These are phyloP conservation scores for Bembecia ichneumoniformis DNA, from an alignment of 2,888 invertebrate species.

Conservation along the genomic window DNA sequence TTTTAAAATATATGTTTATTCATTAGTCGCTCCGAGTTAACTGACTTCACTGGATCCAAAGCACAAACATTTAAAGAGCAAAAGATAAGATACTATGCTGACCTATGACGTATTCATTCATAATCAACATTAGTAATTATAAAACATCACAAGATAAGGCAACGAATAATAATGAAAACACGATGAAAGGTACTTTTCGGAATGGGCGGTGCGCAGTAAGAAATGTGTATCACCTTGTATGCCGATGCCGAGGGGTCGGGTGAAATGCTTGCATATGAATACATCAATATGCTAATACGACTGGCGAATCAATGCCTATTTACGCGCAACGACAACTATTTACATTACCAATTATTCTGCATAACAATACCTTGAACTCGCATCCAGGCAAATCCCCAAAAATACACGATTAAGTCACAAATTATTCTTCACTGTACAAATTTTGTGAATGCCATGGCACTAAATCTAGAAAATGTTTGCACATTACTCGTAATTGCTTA, in stretches of 20 bases:
- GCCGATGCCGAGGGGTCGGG: constrained; percentile 34
- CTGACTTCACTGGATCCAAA: constrained; percentile 60
- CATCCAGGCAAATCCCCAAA: constrained; percentile 8
- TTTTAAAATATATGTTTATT: constrained; percentile 13
- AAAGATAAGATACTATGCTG: constrained; percentile 61
- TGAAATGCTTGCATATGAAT: constrained; percentile 45
- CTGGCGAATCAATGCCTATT: constrained; percentile 47
- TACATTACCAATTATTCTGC: constrained; percentile 47
- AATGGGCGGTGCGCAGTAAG: constrained; percentile 27
- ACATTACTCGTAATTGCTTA: no score
- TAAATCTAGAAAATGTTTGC: no score
- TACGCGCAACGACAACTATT: constrained; percentile 43
- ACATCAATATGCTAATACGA: constrained; percentile 59
- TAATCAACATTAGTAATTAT: constrained; percentile 54
- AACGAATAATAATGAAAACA: constrained; percentile 48
- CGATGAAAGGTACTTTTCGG: constrained; percentile 26
- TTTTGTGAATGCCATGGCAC: no score
- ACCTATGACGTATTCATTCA: constrained; percentile 59
- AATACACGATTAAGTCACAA: background rate
- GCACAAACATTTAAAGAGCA: constrained; percentile 67
- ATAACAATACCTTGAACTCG: constrained; percentile 20
- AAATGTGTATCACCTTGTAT: constrained; percentile 25
- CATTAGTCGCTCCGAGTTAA: constrained; percentile 51
- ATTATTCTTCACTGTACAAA: background rate
- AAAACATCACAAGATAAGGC: constrained; percentile 50